Percentiles rank a stretch among this genome's conserved stretches.
Conservation (phyloP, 2,113 vertebrate genomes). For the Neodon shergylaensis region DNA sequence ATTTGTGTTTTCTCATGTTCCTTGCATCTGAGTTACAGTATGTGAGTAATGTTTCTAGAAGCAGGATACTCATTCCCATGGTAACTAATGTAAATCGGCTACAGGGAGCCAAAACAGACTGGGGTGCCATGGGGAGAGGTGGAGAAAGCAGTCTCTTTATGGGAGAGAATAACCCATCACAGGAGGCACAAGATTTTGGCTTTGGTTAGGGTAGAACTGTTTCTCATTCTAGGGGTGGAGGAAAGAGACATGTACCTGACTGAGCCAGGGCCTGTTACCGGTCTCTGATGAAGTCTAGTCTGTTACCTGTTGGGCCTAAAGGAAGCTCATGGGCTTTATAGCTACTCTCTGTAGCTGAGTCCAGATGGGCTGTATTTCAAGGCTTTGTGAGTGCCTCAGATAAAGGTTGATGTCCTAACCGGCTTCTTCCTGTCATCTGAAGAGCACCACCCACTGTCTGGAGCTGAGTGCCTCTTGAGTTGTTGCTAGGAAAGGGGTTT, state of each 20-base stretch:
- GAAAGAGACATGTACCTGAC: neutral
- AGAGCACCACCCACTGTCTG: neutral
- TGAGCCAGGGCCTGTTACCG: neutral
- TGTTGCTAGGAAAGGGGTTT: neutral
- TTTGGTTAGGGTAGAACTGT: neutral
- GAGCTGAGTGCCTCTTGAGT: neutral
- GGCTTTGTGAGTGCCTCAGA: neutral
- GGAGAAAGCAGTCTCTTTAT: neutral
- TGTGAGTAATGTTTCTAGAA: conserved; percentile 12
- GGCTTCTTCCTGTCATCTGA: neutral
- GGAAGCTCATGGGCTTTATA: neutral
- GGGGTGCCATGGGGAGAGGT: neutral
- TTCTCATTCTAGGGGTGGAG: neutral
- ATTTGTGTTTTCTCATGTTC: conserved; percentile 42
- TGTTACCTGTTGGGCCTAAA: neutral
- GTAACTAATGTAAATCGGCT: conserved; percentile 41
- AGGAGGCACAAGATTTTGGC: neutral
- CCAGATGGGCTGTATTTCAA: neutral
- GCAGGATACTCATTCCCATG: neutral
- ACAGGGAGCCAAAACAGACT: neutral
- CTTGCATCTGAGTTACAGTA: conserved; percentile 32
- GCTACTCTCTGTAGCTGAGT: neutral
- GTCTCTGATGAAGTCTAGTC: neutral
- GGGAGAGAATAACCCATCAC: neutral
- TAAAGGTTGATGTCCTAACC: neutral